These are phyloP conservation scores for Eupsittula cactorum DNA, from an alignment of 2,113 vertebrate genomes.

Conservation along the genomic window DNA sequence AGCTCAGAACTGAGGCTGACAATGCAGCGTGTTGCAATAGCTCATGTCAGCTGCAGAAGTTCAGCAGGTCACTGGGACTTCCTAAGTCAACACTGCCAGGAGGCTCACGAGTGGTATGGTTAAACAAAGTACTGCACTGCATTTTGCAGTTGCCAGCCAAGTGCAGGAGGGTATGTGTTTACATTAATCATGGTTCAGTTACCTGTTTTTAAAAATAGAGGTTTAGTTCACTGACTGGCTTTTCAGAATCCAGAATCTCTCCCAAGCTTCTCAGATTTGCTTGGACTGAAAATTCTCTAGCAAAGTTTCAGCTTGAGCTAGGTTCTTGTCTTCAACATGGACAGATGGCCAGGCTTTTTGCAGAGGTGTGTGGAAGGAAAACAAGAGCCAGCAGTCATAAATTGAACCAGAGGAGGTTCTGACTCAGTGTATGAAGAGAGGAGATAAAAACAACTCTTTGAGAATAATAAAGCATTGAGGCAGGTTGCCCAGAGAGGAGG, in stretches of 20 bases:
- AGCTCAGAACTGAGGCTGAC: neutral
- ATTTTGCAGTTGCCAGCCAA: neutral
- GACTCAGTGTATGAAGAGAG: neutral
- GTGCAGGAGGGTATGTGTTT: neutral
- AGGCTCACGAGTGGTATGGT: neutral
- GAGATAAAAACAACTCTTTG: neutral
- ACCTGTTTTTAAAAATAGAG: neutral
- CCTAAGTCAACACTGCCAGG: neutral
- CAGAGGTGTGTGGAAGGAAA: neutral
- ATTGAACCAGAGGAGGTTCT: neutral
- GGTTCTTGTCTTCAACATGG: neutral
- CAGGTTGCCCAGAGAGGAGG: neutral
- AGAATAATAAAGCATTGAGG: neutral
- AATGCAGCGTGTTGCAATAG: neutral
- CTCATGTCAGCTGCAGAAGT: slow-evolving; percentile 5
- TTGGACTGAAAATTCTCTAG: neutral
- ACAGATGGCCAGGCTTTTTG: neutral
- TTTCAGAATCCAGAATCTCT: neutral
- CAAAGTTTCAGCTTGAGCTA: neutral
- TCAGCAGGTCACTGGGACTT: neutral
- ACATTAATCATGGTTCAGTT: neutral
- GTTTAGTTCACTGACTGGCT: neutral
- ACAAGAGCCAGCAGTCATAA: neutral
- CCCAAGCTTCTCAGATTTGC: neutral
- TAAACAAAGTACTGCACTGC: neutral